Evolutionary conservation across 1,140 invertebrate species (phyloP).

Genomic region (Platorchestia sp.): DNA sequence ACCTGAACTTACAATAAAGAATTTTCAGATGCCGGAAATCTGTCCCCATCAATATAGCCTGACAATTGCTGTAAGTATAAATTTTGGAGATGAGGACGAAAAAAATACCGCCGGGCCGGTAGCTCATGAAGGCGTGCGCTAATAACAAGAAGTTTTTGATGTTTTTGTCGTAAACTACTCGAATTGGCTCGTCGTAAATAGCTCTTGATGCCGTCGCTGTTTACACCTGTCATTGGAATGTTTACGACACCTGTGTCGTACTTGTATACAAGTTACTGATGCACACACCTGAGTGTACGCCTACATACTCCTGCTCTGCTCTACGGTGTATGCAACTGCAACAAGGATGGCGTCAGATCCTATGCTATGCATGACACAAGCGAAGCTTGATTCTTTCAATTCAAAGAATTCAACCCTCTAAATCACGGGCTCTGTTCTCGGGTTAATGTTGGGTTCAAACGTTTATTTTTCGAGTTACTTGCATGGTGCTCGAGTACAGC

Average conservation of each 20-base stretch:
- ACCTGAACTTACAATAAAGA: no score
- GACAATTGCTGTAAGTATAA: no score
- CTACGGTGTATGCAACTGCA: neutral
- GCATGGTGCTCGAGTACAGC: no score
- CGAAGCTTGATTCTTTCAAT: neutral
- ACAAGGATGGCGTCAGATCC: neutral
- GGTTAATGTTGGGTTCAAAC: neutral
- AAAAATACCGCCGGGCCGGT: neutral
- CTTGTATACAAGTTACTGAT: neutral
- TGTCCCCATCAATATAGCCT: no score
- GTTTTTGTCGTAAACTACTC: conserved; percentile 8
- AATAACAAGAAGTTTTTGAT: neutral
- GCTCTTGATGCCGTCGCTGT: neutral
- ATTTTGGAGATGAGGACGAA: neutral
- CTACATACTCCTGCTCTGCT: no score
- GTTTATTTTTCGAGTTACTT: neutral
- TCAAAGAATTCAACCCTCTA: neutral
- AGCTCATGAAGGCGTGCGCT: neutral
- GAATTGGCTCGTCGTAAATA: neutral
- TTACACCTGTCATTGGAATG: neutral
- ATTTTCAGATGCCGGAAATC: no score
- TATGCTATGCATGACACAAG: neutral
- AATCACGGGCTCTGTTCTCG: no score
- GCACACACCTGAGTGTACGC: neutral
- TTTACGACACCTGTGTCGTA: neutral